phyloP scores from a whole-genome alignment of 2,888 invertebrate species.

The Cheilosia vulpina region DNA sequence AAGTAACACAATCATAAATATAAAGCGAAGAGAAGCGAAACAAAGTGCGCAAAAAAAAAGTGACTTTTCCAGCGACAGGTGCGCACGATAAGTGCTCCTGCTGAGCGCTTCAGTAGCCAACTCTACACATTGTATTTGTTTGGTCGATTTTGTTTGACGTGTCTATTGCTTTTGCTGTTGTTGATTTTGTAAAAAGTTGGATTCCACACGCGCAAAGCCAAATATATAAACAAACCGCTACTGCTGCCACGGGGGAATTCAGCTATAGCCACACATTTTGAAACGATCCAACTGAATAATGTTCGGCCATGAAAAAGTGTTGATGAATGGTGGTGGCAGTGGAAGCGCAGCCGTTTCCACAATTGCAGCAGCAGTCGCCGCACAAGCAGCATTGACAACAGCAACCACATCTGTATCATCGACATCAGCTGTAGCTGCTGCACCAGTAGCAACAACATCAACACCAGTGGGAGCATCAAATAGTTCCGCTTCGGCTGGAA shows the following conservation, averaged over 20 bases:
- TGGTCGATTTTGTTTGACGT: conserved; percentile 59
- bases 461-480: conserved; percentile 55
- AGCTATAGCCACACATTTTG: neutral
- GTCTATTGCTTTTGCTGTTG: conserved; percentile 20
- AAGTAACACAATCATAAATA: conserved; percentile 2
- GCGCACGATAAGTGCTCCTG: conserved; percentile 32
- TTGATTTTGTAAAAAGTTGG: conserved; percentile 36
- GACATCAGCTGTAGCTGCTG: conserved; percentile 32
- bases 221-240: conserved; percentile 42
- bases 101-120: conserved; percentile 23
- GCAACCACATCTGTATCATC: conserved; percentile 43
- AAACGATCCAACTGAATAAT: conserved; percentile 40
- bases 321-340: conserved; percentile 55
- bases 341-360: conserved; percentile 24
- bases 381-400: conserved; percentile 46
- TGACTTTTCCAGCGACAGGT: conserved; percentile 50
- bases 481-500: conserved; percentile 70
- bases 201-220: conserved; percentile 34
- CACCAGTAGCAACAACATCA: conserved; percentile 28
- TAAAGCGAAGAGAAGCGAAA: neutral
- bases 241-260: neutral
- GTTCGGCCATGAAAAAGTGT: conserved; percentile 72
- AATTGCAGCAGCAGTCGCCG: conserved; percentile 44
- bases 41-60: conserved; percentile 22
- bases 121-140: conserved; percentile 54